Percentiles rank a stretch among this genome's conserved stretches.
Conservation (phyloP, 2,888 invertebrate species). For the Cerastis rubricosa region DNA sequence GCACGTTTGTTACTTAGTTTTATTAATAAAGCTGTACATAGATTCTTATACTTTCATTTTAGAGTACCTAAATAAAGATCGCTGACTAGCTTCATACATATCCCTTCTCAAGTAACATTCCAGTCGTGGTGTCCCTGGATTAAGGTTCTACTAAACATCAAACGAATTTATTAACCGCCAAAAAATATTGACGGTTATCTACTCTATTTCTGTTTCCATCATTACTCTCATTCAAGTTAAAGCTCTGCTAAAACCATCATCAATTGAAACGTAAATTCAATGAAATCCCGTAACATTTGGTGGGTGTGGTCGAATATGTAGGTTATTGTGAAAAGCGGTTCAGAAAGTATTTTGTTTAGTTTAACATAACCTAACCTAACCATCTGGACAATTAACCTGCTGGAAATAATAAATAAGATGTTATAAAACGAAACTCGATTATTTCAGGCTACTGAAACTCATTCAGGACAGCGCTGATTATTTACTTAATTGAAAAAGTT, state of each 20-base stretch:
- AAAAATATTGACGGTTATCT: not conserved
- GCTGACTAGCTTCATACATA: not conserved
- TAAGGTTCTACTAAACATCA: not conserved
- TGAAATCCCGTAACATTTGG: conserved; percentile 24
- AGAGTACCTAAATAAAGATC: not conserved
- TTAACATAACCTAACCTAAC: conserved; percentile 23
- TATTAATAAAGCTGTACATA: not conserved
- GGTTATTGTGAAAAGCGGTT: conserved; percentile 19
- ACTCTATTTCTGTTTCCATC: not conserved
- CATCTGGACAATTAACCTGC: conserved; percentile 18
- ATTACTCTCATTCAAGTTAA: not conserved
- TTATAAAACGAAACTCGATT: conserved; percentile 3
- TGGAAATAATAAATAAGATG: conserved; percentile 11
- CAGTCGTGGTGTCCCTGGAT: not conserved
- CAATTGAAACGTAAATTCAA: conserved; percentile 25
- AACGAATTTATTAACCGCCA: not conserved
- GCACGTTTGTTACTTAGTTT: conserved; percentile 16
- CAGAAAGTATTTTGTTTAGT: conserved; percentile 16
- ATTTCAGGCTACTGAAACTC: not conserved
- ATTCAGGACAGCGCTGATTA: not conserved
- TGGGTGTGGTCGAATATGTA: conserved; percentile 11
- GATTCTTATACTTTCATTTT: not conserved
- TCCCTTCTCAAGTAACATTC: not conserved
- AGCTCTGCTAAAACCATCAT: not conserved
- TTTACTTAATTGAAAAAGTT: not conserved